phyloP scores from a whole-genome alignment of 1,140 invertebrate genomes.

The Diorhabda sublineata region DNA sequence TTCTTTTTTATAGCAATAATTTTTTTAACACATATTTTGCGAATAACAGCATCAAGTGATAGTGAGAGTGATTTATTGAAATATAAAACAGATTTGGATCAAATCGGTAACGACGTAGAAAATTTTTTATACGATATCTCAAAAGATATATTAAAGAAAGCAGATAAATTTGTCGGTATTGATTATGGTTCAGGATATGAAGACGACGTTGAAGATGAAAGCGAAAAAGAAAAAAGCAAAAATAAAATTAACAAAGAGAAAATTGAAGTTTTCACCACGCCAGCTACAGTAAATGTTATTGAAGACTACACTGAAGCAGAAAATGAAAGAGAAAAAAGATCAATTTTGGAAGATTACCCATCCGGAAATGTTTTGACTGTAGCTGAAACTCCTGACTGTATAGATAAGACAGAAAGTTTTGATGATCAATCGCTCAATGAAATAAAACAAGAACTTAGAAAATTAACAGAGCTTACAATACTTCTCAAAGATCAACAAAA shows the following conservation, averaged over 20 bases:
- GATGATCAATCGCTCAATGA: conserved; percentile 30
- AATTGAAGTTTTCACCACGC: neutral
- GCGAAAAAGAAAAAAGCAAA: neutral
- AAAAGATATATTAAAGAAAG: conserved; percentile 18
- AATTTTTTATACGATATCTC: conserved; percentile 25
- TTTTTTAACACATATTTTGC: neutral
- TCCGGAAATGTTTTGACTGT: neutral
- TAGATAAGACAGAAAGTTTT: neutral
- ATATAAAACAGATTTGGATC: conserved; percentile 18
- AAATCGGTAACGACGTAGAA: conserved; percentile 22
- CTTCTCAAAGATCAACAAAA: conserved; percentile 39
- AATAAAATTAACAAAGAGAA: neutral
- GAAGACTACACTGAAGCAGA: conserved; percentile 10
- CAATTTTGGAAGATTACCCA: neutral
- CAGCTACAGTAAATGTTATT: neutral
- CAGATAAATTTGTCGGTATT: neutral
- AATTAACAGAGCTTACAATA: conserved; percentile 33
- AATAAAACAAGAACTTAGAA: conserved; percentile 36
- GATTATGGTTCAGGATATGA: neutral
- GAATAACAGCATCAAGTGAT: neutral
- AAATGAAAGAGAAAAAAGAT: conserved; percentile 11
- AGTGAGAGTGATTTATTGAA: neutral
- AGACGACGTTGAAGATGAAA: neutral
- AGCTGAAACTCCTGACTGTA: neutral
- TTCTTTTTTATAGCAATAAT: no score